Evolutionary conservation across 2,797 vertebrate genomes (phyloP).

Genomic region (Simalia tracyae): DNA sequence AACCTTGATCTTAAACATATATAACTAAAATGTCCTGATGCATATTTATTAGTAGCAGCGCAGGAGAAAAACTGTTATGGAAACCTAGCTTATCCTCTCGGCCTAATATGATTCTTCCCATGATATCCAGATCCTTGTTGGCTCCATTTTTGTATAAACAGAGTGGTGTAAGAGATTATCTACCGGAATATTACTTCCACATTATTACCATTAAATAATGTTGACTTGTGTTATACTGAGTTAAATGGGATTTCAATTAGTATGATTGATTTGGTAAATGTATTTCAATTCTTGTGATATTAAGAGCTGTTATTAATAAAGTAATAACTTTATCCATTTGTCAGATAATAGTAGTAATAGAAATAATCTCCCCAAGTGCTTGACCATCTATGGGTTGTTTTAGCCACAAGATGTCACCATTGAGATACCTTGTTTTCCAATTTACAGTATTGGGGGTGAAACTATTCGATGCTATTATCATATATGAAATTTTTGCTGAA

Average conservation of each 20-base stretch:
- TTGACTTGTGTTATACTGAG: neutral
- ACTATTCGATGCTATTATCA: neutral
- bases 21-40: neutral
- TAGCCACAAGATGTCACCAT: slow-evolving; percentile 70
- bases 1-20: neutral
- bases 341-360: neutral
- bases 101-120: neutral
- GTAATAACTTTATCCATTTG: neutral
- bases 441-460: neutral
- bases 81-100: neutral
- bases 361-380: neutral
- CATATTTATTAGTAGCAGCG: neutral
- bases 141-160: neutral
- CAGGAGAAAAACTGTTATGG: neutral
- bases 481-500: neutral
- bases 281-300: neutral
- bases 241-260: neutral
- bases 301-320: neutral
- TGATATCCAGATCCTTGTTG: neutral
- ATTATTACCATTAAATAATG: neutral
- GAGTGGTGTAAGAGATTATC: neutral
- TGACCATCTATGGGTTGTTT: neutral
- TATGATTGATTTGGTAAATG: neutral
- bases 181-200: neutral
- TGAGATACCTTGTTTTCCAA: slow-evolving; percentile 41